phyloP scores from a whole-genome alignment of 2,888 invertebrate genomes.

The Aelia acuminata region DNA sequence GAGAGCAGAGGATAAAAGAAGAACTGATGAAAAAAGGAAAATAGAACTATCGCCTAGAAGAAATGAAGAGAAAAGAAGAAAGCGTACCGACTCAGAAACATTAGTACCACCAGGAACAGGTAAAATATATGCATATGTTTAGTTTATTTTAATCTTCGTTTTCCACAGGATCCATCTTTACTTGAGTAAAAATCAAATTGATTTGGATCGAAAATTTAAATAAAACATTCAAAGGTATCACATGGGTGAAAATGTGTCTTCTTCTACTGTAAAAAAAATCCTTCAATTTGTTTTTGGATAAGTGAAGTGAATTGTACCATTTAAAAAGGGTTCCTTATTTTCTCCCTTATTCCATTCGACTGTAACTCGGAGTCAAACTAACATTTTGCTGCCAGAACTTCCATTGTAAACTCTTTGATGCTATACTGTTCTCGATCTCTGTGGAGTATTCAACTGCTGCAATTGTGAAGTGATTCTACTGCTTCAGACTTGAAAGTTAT shows the following conservation, averaged over 20 bases:
- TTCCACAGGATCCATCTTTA: conserved; percentile 29
- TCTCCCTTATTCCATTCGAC: not conserved
- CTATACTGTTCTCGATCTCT: not conserved
- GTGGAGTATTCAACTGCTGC: not conserved
- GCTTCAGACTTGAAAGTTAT: not conserved
- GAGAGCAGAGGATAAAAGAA: conserved; percentile 68
- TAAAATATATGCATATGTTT: conserved; percentile 49
- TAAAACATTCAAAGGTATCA: not conserved
- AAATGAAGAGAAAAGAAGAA: conserved; percentile 68
- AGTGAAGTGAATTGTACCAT: not conserved
- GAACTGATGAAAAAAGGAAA: conserved; percentile 64
- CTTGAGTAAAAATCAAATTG: not conserved
- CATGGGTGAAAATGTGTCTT: not conserved
- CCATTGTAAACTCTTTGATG: not conserved
- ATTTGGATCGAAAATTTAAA: not conserved
- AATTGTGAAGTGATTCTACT: not conserved
- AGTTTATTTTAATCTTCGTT: conserved; percentile 42
- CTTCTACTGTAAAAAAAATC: not conserved
- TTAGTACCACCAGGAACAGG: conserved; percentile 64
- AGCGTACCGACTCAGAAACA: conserved; percentile 63
- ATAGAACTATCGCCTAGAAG: conserved; percentile 63
- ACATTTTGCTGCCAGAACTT: not conserved
- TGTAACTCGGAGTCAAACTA: not conserved
- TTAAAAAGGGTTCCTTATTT: not conserved
- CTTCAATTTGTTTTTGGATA: not conserved